Evolutionary conservation across 2,797 vertebrate genomes (phyloP).

Genomic region (Echeneis naucrates): DNA sequence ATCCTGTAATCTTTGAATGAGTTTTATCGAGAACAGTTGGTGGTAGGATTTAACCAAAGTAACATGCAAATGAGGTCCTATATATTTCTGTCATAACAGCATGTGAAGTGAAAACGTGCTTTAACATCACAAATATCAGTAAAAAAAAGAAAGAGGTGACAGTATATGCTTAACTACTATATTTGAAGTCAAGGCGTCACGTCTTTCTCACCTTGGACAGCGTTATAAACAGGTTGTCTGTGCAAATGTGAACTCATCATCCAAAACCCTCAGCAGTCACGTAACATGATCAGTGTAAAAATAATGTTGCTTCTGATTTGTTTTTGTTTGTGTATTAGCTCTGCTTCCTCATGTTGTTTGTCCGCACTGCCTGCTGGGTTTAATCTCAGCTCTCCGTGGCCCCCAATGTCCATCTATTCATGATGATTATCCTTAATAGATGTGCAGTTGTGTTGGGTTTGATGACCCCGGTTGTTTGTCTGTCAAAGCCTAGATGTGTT

Average conservation of each 20-base stretch:
- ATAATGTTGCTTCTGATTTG: conserved; percentile 44
- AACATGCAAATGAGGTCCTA: conserved; percentile 47
- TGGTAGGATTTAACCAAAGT: conserved; percentile 11
- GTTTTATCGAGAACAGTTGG: conserved; percentile 34
- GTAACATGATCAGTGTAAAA: conserved; percentile 39
- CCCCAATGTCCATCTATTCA: conserved; percentile 61
- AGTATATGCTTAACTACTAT: conserved; percentile 9
- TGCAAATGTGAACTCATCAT: conserved; percentile 56
- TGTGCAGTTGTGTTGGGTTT: conserved; percentile 58
- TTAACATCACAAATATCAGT: background rate
- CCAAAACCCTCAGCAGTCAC: conserved; percentile 41
- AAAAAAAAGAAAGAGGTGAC: background rate
- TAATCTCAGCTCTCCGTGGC: conserved; percentile 62
- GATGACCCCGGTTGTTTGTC: conserved; percentile 59
- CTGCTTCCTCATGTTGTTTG: conserved; percentile 45
- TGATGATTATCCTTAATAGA: conserved; percentile 69
- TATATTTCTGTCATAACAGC: conserved; percentile 23
- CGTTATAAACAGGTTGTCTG: conserved; percentile 27
- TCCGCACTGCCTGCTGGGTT: conserved; percentile 58
- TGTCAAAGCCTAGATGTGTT: conserved; percentile 41
- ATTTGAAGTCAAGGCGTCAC: conserved; percentile 29
- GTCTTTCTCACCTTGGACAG: conserved; percentile 2
- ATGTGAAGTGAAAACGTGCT: conserved; percentile 25
- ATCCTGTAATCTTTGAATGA: conserved; percentile 39
- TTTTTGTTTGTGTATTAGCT: conserved; percentile 56